Base-by-base conservation (phyloP, 92 coral and sea anemone species). In the Zoanthus solanderi region DNA sequence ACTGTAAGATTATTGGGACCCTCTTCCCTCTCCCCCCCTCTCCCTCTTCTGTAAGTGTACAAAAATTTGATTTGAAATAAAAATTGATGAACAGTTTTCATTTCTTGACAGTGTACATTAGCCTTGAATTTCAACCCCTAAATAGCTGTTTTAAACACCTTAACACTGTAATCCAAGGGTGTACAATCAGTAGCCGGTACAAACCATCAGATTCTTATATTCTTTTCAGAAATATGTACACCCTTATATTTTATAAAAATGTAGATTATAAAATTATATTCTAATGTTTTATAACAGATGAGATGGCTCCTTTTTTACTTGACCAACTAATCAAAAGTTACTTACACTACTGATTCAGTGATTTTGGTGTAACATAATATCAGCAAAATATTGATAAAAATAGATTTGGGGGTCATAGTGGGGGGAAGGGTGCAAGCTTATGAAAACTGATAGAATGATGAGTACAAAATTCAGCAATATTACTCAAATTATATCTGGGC, bases 391-490 rank as follows among this genome's bases (percentile, higher is more conserved):
- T 71, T 71, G 75, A 71, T 9, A 68, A 71, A 71, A 71, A 31
- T 71, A 71, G 42, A 71, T 71, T 71, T 71, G 46, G 75, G 45
- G 46, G 5, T 0, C 17, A 9, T 7, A 61, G 29, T 61, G 69
- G 69, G 69, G 9, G 32, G 29, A 61, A 61, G 69, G 30, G 69
- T 61, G 69, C 69, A 61, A 30, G 75, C 75, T 71, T 71, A 71
- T 28, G 15, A 34, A 71, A 30, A 34, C 9, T 61, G 69, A 61
- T 61, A 71, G 75, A 23, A 30, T 34, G 8, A 34, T 30, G 46
- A 71, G 75, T 71, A 71, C 44, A 34, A 71, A 32, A 71, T 71
- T 71, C 75, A 71, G 75, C 75, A 71, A 71, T 30, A 71, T 30
- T 71, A 71, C 75, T 71, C 47, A 71, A 71, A 30, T 71, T 71